phyloP scores from a whole-genome alignment of 2,797 vertebrate genomes.

The Myoxocephalus aenaeus region DNA sequence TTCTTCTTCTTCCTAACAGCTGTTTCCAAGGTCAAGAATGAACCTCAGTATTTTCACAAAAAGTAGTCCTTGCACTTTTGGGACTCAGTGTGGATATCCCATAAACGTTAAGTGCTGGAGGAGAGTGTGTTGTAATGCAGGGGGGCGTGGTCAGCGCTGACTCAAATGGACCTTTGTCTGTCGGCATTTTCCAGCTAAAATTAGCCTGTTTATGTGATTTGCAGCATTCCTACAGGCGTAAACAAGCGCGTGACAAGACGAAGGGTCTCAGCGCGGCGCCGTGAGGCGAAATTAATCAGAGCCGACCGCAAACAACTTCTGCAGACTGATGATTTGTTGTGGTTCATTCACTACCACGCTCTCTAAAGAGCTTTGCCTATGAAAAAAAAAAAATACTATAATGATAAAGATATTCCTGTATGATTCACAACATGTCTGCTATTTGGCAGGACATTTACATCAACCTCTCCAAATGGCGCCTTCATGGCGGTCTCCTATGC shows the following conservation, averaged over 20 bases:
- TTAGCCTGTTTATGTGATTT: conserved; percentile 74
- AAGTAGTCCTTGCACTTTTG: too few relatives aligned
- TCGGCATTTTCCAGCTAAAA: conserved; percentile 61
- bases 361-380: not conserved
- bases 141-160: not conserved
- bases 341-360: conserved; percentile 2
- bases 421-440: not conserved
- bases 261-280: conserved; percentile 25
- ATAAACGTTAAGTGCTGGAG: conserved; percentile 1
- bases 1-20: too few relatives aligned
- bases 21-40: too few relatives aligned
- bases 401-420: not conserved
- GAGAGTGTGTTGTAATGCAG: not conserved
- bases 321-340: conserved; percentile 27
- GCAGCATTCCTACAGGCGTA: conserved; percentile 65
- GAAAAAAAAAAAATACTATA: not conserved
- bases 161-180: conserved; percentile 72
- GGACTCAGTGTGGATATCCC: not conserved
- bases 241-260: conserved; percentile 65
- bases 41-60: too few relatives aligned
- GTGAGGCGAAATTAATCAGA: conserved; percentile 42
- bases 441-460: not conserved
- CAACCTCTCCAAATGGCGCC: not conserved
- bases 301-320: conserved; percentile 33
- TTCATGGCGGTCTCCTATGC: not conserved